These are phyloP conservation scores for Cebus imitator DNA, from an alignment of 2,113 vertebrate genomes.

Conservation along the genomic window DNA sequence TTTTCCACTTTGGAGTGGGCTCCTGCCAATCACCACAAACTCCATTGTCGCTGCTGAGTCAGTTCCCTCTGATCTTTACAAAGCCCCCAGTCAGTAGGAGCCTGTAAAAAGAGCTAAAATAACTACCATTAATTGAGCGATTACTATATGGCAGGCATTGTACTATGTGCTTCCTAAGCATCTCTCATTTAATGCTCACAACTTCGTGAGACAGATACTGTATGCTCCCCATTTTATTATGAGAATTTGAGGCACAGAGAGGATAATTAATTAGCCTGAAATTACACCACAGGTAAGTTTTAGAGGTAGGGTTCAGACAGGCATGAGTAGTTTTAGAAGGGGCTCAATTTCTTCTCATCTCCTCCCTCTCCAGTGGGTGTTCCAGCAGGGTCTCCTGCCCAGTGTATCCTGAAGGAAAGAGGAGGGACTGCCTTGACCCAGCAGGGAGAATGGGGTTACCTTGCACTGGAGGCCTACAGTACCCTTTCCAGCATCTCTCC, in stretches of 20 bases:
- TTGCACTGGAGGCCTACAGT: no score
- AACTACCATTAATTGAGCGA: not conserved
- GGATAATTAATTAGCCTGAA: not conserved
- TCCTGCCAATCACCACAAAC: not conserved
- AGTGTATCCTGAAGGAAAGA: not conserved
- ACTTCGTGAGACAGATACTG: not conserved
- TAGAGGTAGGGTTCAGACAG: not conserved
- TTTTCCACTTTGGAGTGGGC: not conserved
- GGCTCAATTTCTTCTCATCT: not conserved
- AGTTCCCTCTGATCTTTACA: not conserved
- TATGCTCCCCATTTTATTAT: not conserved
- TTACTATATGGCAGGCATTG: not conserved
- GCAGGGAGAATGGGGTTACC: not conserved
- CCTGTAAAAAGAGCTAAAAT: not conserved
- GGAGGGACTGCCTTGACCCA: not conserved
- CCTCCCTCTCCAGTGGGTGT: not conserved
- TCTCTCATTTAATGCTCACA: not conserved
- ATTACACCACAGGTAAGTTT: no score
- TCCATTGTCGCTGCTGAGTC: not conserved
- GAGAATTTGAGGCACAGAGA: not conserved
- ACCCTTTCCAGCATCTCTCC: not conserved
- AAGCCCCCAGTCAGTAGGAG: not conserved
- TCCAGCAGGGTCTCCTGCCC: not conserved
- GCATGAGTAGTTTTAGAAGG: not conserved
- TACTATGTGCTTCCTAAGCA: not conserved